phyloP scores from a whole-genome alignment of 2,797 vertebrate species.

The Potorous gilbertii region DNA sequence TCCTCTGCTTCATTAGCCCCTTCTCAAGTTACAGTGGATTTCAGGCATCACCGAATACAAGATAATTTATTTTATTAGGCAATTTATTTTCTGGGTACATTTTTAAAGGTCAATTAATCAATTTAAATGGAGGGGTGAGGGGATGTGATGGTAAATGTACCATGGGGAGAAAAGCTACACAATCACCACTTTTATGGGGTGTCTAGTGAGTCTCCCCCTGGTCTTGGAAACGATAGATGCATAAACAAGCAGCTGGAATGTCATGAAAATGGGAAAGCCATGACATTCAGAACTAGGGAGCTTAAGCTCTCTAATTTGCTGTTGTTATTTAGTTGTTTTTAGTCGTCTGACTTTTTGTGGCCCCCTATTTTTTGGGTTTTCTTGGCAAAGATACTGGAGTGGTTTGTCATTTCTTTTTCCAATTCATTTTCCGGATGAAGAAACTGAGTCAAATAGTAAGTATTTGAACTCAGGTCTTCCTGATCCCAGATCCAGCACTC shows the following conservation, averaged over 20 bases:
- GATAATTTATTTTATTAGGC: conserved; percentile 86
- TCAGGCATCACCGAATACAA: conserved; percentile 70
- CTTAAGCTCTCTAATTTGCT: neutral
- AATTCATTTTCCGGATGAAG: neutral
- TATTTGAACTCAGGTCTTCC: neutral
- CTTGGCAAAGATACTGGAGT: neutral
- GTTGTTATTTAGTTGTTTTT: neutral
- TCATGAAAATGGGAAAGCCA: rapidly evolving
- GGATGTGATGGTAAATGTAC: conserved; percentile 7
- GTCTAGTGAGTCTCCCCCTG: neutral
- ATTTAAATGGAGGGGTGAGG: conserved; percentile 77
- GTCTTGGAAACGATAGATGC: neutral
- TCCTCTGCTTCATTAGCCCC: conserved; percentile 79
- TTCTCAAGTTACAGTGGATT: conserved; percentile 79
- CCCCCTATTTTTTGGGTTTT: neutral
- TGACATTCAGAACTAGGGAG: rapidly evolving
- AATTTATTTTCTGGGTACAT: conserved; percentile 85
- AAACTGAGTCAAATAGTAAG: neutral
- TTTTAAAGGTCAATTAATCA: conserved; percentile 86
- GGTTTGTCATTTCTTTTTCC: neutral
- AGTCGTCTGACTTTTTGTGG: neutral
- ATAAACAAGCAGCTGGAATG: neutral
- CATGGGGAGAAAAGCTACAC: neutral
- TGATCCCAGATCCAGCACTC: neutral
- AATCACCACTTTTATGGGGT: rapidly evolving